These are phyloP conservation scores for Trachelus troglodyta DNA, from an alignment of 2,888 invertebrate genomes.

Conservation along the genomic window DNA sequence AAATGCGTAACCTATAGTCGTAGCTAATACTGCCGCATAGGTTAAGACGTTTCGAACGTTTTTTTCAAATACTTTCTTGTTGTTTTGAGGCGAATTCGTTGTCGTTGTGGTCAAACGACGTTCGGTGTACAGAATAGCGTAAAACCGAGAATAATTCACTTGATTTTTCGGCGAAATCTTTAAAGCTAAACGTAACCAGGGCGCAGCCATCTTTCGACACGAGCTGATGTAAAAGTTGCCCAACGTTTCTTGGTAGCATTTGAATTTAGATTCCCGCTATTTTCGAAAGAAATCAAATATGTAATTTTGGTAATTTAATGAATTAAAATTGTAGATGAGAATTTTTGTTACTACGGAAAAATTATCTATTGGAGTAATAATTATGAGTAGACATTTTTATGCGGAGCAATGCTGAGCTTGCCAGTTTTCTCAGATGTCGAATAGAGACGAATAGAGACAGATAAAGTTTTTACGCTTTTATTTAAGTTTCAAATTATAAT, in stretches of 20 bases:
- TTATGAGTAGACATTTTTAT: neutral
- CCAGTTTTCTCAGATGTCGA: neutral
- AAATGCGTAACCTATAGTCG: conserved; percentile 44
- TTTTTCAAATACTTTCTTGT: conserved; percentile 9
- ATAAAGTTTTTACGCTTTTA: neutral
- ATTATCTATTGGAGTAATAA: neutral
- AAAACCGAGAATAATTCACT: conserved; percentile 25
- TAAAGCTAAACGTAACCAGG: conserved; percentile 36
- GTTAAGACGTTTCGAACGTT: conserved; percentile 36
- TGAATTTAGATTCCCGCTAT: conserved; percentile 8
- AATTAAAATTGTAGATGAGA: neutral
- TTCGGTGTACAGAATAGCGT: conserved; percentile 20
- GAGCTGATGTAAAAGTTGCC: conserved; percentile 15
- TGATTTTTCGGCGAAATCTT: conserved; percentile 33
- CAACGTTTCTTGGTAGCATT: conserved; percentile 21
- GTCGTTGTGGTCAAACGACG: conserved; percentile 13
- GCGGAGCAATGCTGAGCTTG: neutral
- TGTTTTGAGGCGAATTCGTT: conserved; percentile 16
- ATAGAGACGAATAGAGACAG: neutral
- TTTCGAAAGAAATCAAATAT: neutral
- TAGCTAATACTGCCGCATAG: conserved; percentile 37
- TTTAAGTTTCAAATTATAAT: neutral
- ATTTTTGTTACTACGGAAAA: neutral
- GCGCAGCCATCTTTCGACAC: conserved; percentile 47
- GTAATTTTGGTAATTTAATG: neutral